Base-by-base conservation (phyloP, 2,888 invertebrate genomes). In the Drosophila niveifrons region DNA sequence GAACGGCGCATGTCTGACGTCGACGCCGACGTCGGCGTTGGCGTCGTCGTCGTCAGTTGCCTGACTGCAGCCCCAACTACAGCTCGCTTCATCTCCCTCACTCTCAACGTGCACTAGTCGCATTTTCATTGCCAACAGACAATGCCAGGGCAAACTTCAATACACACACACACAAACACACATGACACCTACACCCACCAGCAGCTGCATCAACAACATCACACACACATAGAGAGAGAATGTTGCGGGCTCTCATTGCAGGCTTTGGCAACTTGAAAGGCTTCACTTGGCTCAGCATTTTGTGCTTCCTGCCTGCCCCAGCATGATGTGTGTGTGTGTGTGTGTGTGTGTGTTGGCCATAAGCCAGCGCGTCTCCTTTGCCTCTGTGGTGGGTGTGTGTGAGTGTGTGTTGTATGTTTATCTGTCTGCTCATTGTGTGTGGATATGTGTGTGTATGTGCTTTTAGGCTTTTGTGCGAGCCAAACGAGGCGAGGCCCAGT, bases 71-170 rank as follows among this genome's bases (percentile, higher is more conserved):
- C 17, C 10, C 23, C 36, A 36, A 36, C 23, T 31, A 28, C 13
- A 17, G 3, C n/a, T 46, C 17, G n/a, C 6, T 3, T 1, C 23
- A 0, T 28, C 34, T 17, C 17, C 17, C 3, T 11, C 34, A 0
- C 11, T 10, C 34, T 18, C 43, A 9, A 0, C 15, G 17, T 47
- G 56, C 17, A 41, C 64, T 52, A 51, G 75, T 69, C 67, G 81
- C 76, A 89, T 75, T 88, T 88, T 88, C 87, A 89, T 90, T 88
- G 90, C 90, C 87, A 88, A 88, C 88, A 90, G 83, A 88, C 87
- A 88, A 88, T 88, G 87, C 87, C 87, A 87, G 81, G 78, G 87
- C 74, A 83, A 80, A 80, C 83, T 56, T 64, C 55, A 36, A 44
- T 56, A 70, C 72, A 69, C 57, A 58, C 56, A 65, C 48, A 47